These are phyloP conservation scores for Rhinichthys klamathensis DNA, from an alignment of 2,113 vertebrate species.

Conservation along the genomic window DNA sequence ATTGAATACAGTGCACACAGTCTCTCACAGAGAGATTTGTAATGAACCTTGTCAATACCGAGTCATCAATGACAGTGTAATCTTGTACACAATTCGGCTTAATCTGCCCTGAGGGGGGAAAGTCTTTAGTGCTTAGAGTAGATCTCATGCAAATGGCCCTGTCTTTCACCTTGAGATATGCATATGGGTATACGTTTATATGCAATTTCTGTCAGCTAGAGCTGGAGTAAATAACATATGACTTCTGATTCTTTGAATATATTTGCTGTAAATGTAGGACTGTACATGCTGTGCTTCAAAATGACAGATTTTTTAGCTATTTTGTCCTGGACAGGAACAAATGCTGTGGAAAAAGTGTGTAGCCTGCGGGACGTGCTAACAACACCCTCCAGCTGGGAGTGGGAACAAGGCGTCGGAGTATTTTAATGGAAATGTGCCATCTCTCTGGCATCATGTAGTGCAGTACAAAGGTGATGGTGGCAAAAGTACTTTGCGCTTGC, in stretches of 20 bases:
- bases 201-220: not conserved
- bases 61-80: not conserved
- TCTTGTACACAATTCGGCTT: not conserved
- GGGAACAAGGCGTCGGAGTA: constrained; percentile 67
- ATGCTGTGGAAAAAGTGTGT: constrained; percentile 6
- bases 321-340: constrained; percentile 19
- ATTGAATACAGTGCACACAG: not conserved
- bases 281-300: not conserved
- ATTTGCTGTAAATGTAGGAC: not conserved
- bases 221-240: constrained; percentile 11
- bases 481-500: constrained; percentile 8
- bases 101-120: not conserved
- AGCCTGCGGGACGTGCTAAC: constrained; percentile 60
- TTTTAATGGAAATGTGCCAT: constrained; percentile 56
- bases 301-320: constrained; percentile 27
- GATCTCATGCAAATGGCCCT: not conserved
- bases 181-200: not conserved
- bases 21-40: not conserved
- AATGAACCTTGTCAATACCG: not conserved
- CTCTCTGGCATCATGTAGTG: constrained; percentile 32
- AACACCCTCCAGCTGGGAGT: constrained; percentile 64
- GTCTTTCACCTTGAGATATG: constrained; percentile 12
- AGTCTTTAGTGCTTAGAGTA: not conserved
- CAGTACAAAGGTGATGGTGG: constrained; percentile 29
- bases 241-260: not conserved